Conservation (phyloP, 2,888 invertebrate species). For the Drosophila subsilvestris region DNA sequence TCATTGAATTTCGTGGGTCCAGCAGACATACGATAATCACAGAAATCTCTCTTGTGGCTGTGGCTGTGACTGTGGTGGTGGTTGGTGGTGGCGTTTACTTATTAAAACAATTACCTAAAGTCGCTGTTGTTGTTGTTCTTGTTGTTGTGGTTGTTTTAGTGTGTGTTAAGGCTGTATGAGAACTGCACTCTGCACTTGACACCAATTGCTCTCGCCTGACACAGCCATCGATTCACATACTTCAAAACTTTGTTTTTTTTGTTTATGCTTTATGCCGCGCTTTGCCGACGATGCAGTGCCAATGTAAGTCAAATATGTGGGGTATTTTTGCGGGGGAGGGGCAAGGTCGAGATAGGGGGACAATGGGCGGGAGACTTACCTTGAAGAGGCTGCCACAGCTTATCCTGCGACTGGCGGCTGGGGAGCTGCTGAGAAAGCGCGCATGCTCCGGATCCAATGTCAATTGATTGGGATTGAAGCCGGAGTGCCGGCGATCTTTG, state of each 20-base stretch:
- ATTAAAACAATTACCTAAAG: slow-evolving; percentile 63
- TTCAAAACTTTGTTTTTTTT: slow-evolving; percentile 15
- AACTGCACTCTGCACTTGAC: slow-evolving; percentile 54
- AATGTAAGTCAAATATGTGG: slow-evolving; percentile 43
- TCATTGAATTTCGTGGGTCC: slow-evolving; percentile 30
- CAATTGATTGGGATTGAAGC: slow-evolving; percentile 87
- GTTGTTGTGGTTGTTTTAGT: slow-evolving; percentile 17
- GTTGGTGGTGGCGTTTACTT: slow-evolving; percentile 12
- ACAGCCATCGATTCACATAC: slow-evolving; percentile 36
- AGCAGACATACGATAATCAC: slow-evolving; percentile 4
- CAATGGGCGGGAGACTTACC: slow-evolving; percentile 83
- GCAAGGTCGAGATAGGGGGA: too few species aligned
- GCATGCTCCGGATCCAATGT: slow-evolving; percentile 87
- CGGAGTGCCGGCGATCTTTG: slow-evolving; percentile 84
- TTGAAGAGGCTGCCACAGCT: slow-evolving; percentile 95
- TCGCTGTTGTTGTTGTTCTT: slow-evolving; percentile 40
- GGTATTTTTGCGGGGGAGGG: background rate
- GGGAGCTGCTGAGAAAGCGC: slow-evolving; percentile 89
- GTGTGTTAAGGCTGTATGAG: slow-evolving; percentile 43
- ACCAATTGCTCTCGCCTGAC: slow-evolving; percentile 68
- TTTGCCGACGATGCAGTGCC: slow-evolving; percentile 63
- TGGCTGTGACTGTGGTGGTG: background rate
- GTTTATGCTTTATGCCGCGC: slow-evolving; percentile 17
- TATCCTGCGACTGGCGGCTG: slow-evolving; percentile 94
- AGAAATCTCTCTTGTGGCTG: slow-evolving; percentile 19